Base-by-base conservation (phyloP, 1,140 invertebrate species). In the Lordiphosa stackelbergi region DNA sequence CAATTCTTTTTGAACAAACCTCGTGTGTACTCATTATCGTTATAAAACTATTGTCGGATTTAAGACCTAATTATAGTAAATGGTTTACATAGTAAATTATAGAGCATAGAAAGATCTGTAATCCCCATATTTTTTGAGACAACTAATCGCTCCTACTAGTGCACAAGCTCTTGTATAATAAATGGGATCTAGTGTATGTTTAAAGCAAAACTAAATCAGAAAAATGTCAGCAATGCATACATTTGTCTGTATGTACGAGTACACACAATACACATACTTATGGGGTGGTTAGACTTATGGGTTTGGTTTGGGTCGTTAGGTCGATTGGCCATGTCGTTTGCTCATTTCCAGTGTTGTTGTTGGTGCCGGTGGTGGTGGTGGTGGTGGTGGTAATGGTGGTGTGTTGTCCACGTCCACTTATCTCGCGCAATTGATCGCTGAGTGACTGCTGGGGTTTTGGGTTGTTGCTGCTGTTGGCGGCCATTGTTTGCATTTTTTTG, bases 371-470 rank as follows among this genome's bases (percentile, higher is more conserved):
- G 19, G n/a, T n/a, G 51, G 36, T 40, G 53, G 24, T 49, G 34
- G 38, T 37, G 28, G 22, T 70, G 54, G 35, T 37, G 31, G 48
- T 48, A 45, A 37, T 53, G 41, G 38, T 63, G 55, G 56, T 70
- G 51, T 65, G 55, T 54, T 62, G 47, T 57, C 55, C 63, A 47
- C 61, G 59, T 64, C 64, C 62, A 75, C 75, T 79, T 79, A 79
- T 79, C 75, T 81, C 75, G 75, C 66, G 75, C 75, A 79, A 79
- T 79, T 79, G 75, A 79, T 79, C 75, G 75, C 71, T 62, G 53
- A 51, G 53, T 58, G 61, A 49, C 36, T 47, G 49, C 41, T 66
- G 48, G 59, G 42, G 46, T 60, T 53, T 31, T 31, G 28, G 28
- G 40, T 41, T 49, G 59, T 42, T 41, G 35, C 56, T 28, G 49